Percentiles rank a stretch among this genome's conserved stretches.
These are phyloP conservation scores for Bovichtus diacanthus DNA, from an alignment of 2,797 vertebrate genomes.

Conservation along the genomic window DNA sequence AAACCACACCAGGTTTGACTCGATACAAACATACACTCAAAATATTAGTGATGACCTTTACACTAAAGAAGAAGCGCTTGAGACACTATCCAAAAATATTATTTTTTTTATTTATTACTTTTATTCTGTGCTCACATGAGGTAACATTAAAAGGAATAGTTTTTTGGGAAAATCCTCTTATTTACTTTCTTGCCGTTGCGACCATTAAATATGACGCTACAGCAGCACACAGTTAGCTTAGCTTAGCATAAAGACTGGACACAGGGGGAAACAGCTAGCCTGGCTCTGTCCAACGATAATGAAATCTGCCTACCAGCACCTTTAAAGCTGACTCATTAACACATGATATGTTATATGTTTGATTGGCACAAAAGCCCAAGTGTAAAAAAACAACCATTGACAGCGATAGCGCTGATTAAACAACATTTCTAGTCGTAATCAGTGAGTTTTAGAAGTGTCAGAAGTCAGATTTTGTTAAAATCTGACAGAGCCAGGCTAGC, in stretches of 20 bases:
- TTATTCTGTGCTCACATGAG: neutral
- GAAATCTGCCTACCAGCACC: neutral
- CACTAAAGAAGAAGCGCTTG: neutral
- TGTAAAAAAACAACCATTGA: too few species aligned
- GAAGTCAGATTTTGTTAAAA: neutral
- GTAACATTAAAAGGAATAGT: neutral
- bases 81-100: too few species aligned
- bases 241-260: too few species aligned
- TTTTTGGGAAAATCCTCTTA: neutral
- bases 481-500: neutral
- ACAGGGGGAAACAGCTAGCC: neutral
- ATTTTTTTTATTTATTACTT: too few species aligned
- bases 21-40: neutral
- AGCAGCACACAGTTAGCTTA: neutral
- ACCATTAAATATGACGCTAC: neutral
- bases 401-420: too few species aligned
- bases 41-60: neutral
- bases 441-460: neutral
- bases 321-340: neutral
- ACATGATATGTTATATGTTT: too few species aligned
- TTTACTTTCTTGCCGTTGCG: neutral
- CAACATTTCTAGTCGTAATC: too few species aligned
- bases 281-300: neutral
- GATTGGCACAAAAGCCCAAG: neutral
- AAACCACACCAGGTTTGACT: neutral